Conservation (phyloP, 2,888 invertebrate genomes). For the Amphipoea oculea region DNA sequence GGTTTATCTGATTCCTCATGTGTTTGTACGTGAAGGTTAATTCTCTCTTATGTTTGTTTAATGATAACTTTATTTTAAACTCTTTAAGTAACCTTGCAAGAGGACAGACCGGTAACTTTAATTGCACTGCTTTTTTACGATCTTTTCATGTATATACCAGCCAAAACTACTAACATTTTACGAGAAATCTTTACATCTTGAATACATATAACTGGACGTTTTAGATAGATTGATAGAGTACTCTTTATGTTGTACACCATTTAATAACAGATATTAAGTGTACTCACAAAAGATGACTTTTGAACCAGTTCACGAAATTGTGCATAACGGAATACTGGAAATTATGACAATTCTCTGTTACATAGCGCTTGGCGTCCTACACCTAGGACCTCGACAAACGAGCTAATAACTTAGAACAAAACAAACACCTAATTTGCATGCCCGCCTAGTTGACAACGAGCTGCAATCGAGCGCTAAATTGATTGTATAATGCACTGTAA, state of each 20-base stretch:
- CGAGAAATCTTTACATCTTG: not conserved
- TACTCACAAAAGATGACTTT: not conserved
- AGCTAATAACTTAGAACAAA: conserved; percentile 37
- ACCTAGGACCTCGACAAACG: conserved; percentile 13
- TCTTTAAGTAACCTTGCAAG: conserved; percentile 18
- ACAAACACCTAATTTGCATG: conserved; percentile 46
- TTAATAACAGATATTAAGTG: not conserved
- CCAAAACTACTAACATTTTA: not conserved
- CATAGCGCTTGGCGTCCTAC: not conserved
- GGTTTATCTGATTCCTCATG: conserved; percentile 53
- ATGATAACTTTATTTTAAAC: conserved; percentile 28
- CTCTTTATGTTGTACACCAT: not conserved
- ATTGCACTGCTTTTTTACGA: conserved; percentile 6
- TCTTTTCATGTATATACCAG: not conserved
- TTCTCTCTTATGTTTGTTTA: conserved; percentile 50
- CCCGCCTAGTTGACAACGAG: conserved; percentile 51
- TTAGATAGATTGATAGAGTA: not conserved
- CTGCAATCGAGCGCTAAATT: conserved; percentile 66
- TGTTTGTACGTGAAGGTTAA: conserved; percentile 53
- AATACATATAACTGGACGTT: not conserved
- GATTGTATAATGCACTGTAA: conserved; percentile 73
- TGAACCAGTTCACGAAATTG: not conserved
- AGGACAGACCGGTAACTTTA: conserved; percentile 4
- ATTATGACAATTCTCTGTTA: not conserved
- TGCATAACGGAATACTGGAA: not conserved